phyloP scores from a whole-genome alignment of 2,888 invertebrate genomes.

The Eupithecia centaureata region DNA sequence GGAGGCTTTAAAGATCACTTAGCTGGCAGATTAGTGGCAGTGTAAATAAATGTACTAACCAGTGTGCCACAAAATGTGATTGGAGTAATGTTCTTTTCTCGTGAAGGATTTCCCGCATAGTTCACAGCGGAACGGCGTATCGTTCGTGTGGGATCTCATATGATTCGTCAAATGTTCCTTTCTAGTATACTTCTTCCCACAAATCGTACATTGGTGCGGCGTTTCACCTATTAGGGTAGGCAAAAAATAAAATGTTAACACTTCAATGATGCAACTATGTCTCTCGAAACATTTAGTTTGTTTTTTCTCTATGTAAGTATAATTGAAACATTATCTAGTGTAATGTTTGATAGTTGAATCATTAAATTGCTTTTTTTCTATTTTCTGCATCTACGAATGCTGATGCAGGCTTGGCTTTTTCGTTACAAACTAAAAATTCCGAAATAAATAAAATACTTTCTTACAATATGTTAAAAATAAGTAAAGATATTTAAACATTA shows the following conservation, averaged over 20 bases:
- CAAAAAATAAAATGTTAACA: slow-evolving; percentile 62
- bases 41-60: slow-evolving; percentile 77
- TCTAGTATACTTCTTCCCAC: slow-evolving; percentile 94
- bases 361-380: slow-evolving; percentile 72
- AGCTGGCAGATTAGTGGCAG: slow-evolving; percentile 25
- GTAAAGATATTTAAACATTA: too few species aligned
- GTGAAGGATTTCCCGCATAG: slow-evolving; percentile 95
- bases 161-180: slow-evolving; percentile 95
- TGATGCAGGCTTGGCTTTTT: slow-evolving; percentile 76
- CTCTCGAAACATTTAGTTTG: slow-evolving; percentile 62
- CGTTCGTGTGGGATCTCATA: slow-evolving; percentile 94
- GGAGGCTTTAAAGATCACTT: not conserved
- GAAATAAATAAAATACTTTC: slow-evolving; percentile 45
- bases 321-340: slow-evolving; percentile 24
- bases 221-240: slow-evolving; percentile 88
- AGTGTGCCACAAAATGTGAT: slow-evolving; percentile 95
- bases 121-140: slow-evolving; percentile 94
- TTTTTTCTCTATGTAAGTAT: slow-evolving; percentile 51
- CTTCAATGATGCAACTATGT: slow-evolving; percentile 83
- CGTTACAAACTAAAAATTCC: slow-evolving; percentile 64
- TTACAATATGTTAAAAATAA: too few species aligned
- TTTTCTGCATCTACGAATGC: slow-evolving; percentile 75
- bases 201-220: slow-evolving; percentile 93
- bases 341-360: slow-evolving; percentile 74
- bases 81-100: slow-evolving; percentile 95